Conservation (phyloP, 2,797 vertebrate species). For the Platalea minor region DNA sequence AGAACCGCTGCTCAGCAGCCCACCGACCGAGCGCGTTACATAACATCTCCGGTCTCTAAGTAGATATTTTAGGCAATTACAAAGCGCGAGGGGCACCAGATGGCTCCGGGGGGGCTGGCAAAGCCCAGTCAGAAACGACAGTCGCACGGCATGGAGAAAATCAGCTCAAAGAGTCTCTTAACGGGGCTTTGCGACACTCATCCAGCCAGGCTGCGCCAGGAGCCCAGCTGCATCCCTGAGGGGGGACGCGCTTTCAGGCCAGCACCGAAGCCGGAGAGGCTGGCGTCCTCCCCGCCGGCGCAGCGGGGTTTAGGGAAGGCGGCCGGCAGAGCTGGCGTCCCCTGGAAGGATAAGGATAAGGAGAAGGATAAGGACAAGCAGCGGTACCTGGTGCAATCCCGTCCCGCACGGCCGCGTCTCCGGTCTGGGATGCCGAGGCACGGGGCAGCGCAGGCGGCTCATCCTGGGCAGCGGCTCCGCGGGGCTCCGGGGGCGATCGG, state of each 20-base stretch:
- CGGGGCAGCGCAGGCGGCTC: neutral
- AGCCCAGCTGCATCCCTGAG: neutral
- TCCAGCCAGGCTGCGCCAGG: neutral
- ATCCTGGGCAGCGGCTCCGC: constrained; percentile 1
- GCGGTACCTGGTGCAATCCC: constrained; percentile 15
- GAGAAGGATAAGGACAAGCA: too few relatives aligned
- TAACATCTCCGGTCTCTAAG: accelerated
- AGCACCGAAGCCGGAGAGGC: neutral
- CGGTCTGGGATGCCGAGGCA: neutral
- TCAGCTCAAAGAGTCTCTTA: neutral
- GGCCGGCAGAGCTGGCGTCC: neutral
- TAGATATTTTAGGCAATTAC: neutral
- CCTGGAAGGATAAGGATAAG: neutral
- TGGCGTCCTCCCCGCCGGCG: neutral
- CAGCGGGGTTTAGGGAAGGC: neutral
- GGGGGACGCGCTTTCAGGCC: neutral
- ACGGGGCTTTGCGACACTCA: accelerated
- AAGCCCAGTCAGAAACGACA: accelerated
- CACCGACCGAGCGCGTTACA: accelerated
- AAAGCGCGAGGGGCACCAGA: neutral
- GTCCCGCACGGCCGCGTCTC: neutral
- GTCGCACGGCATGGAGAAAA: neutral
- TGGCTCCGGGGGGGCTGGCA: neutral
- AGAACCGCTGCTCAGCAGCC: neutral
- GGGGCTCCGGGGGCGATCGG: neutral